Base-by-base conservation (phyloP, 2,113 vertebrate genomes). In the Psettodes erumei region DNA sequence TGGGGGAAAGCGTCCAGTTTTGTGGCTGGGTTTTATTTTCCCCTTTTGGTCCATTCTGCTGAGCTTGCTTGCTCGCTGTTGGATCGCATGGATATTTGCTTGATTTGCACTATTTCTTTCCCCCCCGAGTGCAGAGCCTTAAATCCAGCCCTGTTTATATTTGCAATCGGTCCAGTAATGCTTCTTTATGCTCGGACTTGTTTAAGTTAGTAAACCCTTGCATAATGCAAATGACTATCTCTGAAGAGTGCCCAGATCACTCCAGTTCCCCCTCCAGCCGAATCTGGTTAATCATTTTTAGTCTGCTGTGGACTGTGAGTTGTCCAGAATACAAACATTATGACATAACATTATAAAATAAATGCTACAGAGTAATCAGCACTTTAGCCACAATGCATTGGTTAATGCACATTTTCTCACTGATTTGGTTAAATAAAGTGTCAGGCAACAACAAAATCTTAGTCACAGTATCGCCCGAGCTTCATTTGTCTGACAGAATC, bases 51-150 rank as follows among this genome's bases (percentile, higher is more conserved):
- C 43, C 33, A 23, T 58, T 42, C 35, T 35, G 23, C 16, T 16
- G 62, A 65, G 45, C 63, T 15, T 18, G 42, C 35, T n/a, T n/a
- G 65, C 55, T 35, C 21, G 25, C 35, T 30, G 10, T 38, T 1
- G 62, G 43, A 53, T 74, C 40, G 32, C 65, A 61, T 42, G 37
- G 55, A 45, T 59, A 55, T 68, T 71, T 62, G 32, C 50, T 48
- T 32, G 48, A 62, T 81, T 27, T 23, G 71, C 83, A 71, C 33
- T 70, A 67, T 79, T 79, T 51, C 56, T 12, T n/a, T 2, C n/a
- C n/a, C n/a, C n/a, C n/a, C n/a, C n/a, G n/a, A 15, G 3, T 2
- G 23, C 50, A 28, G 18, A 45, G 58, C 33, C 35, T 58, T 7
- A 4, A 2, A 12, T 2, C 7, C 8, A 8, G 33, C 8, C 42